A percentile compares a stretch with the other conserved stretches of the same genome.
Evolutionary conservation across 2,797 vertebrate species (phyloP).

Genomic region (Poecile montanus): DNA sequence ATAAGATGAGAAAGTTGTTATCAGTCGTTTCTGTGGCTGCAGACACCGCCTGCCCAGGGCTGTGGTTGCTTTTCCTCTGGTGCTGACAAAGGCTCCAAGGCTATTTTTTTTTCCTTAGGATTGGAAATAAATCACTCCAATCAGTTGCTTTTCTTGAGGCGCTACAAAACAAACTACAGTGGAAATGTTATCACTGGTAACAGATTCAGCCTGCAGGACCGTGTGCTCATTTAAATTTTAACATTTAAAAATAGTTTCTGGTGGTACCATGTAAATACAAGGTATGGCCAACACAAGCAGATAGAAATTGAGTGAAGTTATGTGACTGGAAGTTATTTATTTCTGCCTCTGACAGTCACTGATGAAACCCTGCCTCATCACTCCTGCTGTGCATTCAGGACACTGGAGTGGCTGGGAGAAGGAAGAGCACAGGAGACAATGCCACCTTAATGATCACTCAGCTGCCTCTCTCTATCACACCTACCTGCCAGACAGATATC

Average conservation of each 20-base stretch:
- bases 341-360: background rate
- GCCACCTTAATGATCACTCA: background rate
- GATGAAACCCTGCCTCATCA: background rate
- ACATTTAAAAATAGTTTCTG: background rate
- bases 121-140: slow-evolving; percentile 41
- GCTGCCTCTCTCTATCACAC: background rate
- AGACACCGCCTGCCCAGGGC: accelerated
- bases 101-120: background rate
- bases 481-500: background rate
- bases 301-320: background rate
- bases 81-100: background rate
- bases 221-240: slow-evolving; percentile 1
- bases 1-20: slow-evolving; percentile 30
- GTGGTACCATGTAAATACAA: background rate
- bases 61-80: background rate
- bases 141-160: slow-evolving; percentile 35
- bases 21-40: background rate
- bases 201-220: slow-evolving; percentile 40
- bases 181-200: slow-evolving; percentile 34
- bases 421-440: background rate
- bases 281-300: background rate
- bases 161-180: slow-evolving; percentile 1
- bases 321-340: background rate
- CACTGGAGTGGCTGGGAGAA: background rate
- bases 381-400: background rate